phyloP scores from a whole-genome alignment of 2,797 vertebrate genomes.

The Malurus splendens region DNA sequence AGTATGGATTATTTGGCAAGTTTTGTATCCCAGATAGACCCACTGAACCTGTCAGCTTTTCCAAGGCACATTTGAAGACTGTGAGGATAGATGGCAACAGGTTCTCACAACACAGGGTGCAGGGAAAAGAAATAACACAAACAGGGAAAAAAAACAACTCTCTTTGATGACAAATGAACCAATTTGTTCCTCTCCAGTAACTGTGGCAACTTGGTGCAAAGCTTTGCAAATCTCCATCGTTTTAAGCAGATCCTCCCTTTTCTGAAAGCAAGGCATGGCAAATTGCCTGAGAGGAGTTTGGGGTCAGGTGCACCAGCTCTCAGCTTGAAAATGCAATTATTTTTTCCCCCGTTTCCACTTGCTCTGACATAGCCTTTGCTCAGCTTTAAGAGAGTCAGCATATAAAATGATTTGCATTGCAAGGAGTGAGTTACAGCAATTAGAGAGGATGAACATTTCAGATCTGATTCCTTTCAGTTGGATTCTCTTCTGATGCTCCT shows the following conservation, averaged over 20 bases:
- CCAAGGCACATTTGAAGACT: background rate
- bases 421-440: constrained; percentile 5
- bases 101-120: background rate
- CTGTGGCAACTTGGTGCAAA: background rate
- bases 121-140: background rate
- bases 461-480: background rate
- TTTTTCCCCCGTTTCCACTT: background rate
- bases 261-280: background rate
- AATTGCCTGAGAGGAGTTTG: constrained; percentile 30
- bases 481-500: background rate
- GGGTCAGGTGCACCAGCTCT: constrained; percentile 15
- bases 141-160: background rate
- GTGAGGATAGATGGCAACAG: background rate
- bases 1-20: background rate
- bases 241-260: constrained; percentile 21
- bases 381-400: background rate
- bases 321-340: constrained; percentile 19
- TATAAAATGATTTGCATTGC: constrained; percentile 3
- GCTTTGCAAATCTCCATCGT: background rate
- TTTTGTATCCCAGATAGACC: background rate
- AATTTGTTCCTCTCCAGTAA: constrained; percentile 20
- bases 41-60: background rate
- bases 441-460: background rate
- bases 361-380: background rate
- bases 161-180: background rate